These are phyloP conservation scores for Helicoverpa armigera DNA, from an alignment of 1,140 invertebrate genomes.

Conservation along the genomic window DNA sequence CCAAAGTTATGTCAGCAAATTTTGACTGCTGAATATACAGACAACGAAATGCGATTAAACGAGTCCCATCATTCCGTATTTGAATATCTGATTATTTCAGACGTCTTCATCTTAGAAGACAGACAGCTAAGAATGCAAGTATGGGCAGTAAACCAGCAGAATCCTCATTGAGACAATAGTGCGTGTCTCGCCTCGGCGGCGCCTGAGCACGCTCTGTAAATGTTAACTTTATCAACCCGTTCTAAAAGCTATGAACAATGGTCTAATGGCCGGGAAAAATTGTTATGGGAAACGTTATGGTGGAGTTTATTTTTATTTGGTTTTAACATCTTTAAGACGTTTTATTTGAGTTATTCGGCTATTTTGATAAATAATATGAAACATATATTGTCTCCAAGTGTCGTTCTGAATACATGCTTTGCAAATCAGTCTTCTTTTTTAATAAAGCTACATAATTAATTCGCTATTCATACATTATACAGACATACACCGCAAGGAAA, in stretches of 20 bases:
- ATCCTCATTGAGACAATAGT: slow-evolving; percentile 21
- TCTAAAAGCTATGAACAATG: slow-evolving; percentile 19
- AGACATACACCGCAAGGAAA: background rate
- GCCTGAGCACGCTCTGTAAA: slow-evolving; percentile 2
- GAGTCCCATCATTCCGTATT: too few species aligned
- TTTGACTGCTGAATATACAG: too few species aligned
- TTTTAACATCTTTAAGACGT: slow-evolving; percentile 1
- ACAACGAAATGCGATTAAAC: too few species aligned
- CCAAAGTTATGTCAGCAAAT: too few species aligned
- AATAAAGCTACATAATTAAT: too few species aligned
- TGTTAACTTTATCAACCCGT: slow-evolving; percentile 19
- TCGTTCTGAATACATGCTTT: too few species aligned
- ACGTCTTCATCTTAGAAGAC: background rate
- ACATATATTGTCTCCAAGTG: too few species aligned
- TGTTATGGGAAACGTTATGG: background rate
- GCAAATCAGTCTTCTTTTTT: too few species aligned
- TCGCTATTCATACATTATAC: background rate
- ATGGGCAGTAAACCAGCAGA: slow-evolving; percentile 20
- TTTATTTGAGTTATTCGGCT: background rate
- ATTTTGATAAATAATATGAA: background rate
- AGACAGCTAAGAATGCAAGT: background rate
- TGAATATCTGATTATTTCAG: too few species aligned
- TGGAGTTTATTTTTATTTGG: background rate
- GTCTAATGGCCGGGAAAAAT: slow-evolving; percentile 5
- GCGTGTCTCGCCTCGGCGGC: slow-evolving; percentile 35